Evolutionary conservation across 2,888 invertebrate genomes (phyloP).

Genomic region (Caenorhabditis macrosperma): DNA sequence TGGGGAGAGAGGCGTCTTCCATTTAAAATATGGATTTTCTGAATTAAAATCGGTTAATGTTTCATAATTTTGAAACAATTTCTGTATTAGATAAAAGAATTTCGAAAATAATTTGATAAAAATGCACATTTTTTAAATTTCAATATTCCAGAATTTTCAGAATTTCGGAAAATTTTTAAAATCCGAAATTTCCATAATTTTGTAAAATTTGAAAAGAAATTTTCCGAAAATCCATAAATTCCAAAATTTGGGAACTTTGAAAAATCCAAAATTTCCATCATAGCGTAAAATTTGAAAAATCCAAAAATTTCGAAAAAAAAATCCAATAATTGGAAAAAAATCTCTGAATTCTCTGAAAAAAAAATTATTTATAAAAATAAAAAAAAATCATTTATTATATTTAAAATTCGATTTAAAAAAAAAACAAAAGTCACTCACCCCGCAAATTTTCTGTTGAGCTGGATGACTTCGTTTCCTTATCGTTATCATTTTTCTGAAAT

Average conservation of each 20-base stretch:
- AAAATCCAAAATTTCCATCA: background rate
- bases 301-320: background rate
- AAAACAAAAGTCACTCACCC: background rate
- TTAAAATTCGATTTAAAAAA: background rate
- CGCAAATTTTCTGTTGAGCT: too few species aligned
- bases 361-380: background rate
- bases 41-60: too few species aligned
- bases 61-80: too few species aligned
- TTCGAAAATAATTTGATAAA: too few species aligned
- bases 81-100: too few species aligned
- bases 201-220: constrained; percentile 10
- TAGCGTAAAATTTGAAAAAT: background rate
- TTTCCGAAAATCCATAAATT: background rate
- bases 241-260: background rate
- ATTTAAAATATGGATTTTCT: too few species aligned
- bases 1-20: too few species aligned
- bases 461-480: too few species aligned
- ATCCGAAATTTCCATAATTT: too few species aligned
- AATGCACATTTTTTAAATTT: too few species aligned
- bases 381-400: background rate
- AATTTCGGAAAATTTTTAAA: background rate
- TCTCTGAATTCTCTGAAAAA: too few species aligned
- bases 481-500: too few species aligned
- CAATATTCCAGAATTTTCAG: background rate
- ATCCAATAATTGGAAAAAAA: background rate